A percentile compares a stretch with the other conserved stretches of the same genome.
These are phyloP conservation scores for zebrafish (Danio rerio) DNA, from an alignment of 2,113 vertebrate genomes.

Conservation along the genomic window DNA sequence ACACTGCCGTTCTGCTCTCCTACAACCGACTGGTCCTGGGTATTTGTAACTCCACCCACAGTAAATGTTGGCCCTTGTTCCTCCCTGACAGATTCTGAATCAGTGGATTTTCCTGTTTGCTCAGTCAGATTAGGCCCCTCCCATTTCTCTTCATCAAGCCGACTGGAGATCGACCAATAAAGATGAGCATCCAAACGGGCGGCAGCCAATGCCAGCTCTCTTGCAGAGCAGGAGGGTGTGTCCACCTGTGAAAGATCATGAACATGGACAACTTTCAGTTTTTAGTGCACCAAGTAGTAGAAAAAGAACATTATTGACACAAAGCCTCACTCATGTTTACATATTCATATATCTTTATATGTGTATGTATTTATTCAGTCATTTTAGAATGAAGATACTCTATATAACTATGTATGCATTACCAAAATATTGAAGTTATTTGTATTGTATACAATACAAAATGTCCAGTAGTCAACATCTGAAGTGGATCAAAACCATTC, in stretches of 20 bases:
- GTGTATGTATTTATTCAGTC: no score
- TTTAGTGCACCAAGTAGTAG: neutral
- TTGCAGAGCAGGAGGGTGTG: constrained; percentile 88
- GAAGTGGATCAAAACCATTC: no score
- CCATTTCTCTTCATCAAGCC: constrained; percentile 84
- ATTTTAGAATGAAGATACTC: no score
- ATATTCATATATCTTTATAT: no score
- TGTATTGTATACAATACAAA: no score
- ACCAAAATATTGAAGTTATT: no score
- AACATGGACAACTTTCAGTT: neutral
- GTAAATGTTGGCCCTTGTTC: constrained; percentile 69
- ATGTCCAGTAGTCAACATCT: no score
- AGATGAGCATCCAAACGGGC: constrained; percentile 90
- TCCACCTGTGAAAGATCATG: constrained; percentile 78
- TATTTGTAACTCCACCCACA: constrained; percentile 77
- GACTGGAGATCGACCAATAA: constrained; percentile 95
- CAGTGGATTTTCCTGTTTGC: constrained; percentile 63
- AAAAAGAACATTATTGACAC: no score
- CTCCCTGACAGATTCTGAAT: constrained; percentile 65
- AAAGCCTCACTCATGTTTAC: no score
- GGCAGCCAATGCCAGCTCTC: constrained; percentile 83
- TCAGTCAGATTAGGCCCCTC: constrained; percentile 69
- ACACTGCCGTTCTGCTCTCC: constrained; percentile 84
- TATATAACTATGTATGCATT: no score
- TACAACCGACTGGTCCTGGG: constrained; percentile 69